Evolutionary conservation across 2,113 vertebrate species (phyloP).

Genomic region (Perca schrenkii): DNA sequence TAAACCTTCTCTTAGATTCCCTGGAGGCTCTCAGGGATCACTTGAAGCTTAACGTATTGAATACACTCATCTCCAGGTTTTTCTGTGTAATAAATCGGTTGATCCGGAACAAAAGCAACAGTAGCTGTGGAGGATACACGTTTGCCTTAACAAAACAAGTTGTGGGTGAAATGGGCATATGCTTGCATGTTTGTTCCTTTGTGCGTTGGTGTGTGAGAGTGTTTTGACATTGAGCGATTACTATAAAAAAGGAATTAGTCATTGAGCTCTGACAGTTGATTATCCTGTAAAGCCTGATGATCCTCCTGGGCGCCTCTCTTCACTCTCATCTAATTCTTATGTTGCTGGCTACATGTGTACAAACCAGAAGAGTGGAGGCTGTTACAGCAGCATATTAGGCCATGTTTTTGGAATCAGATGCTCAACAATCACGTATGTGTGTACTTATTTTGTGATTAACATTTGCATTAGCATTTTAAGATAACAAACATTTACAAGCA

Average conservation of each 20-base stretch:
- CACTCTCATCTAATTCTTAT: neutral
- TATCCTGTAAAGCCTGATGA: slow-evolving; percentile 30
- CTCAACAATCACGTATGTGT: neutral
- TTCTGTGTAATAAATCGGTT: neutral
- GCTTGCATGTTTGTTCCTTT: neutral
- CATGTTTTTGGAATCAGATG: neutral
- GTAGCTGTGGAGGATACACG: neutral
- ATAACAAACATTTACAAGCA: too few species aligned
- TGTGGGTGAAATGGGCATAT: neutral
- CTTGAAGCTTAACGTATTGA: neutral
- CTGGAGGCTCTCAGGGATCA: neutral
- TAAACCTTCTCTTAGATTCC: neutral
- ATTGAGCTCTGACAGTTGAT: slow-evolving; percentile 40
- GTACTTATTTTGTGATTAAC: too few species aligned
- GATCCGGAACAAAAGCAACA: neutral
- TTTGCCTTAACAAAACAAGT: slow-evolving; percentile 1
- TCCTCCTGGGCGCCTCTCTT: neutral
- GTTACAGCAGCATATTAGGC: neutral
- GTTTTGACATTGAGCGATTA: slow-evolving; percentile 14
- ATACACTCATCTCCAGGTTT: neutral
- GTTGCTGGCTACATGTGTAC: neutral
- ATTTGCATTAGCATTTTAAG: too few species aligned
- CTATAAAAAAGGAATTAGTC: slow-evolving; percentile 44
- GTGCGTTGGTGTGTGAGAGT: slow-evolving; percentile 6
- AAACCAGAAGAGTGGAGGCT: neutral